These are phyloP conservation scores for Coreius guichenoti DNA, from an alignment of 2,797 vertebrate species.

Conservation along the genomic window DNA sequence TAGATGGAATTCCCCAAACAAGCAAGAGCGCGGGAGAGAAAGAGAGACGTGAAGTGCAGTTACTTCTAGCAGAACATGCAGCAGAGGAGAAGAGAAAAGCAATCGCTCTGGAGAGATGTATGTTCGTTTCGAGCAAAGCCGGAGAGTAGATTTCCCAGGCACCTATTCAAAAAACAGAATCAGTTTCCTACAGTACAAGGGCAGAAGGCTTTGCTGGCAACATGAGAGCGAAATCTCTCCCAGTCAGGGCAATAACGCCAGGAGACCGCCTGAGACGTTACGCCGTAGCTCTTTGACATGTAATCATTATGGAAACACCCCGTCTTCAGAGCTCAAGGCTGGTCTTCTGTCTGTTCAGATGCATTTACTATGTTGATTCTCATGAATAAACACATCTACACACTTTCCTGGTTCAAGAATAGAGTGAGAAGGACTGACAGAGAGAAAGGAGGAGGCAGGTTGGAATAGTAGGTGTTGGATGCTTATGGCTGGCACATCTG, in stretches of 20 bases:
- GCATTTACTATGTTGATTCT: slow-evolving; percentile 30
- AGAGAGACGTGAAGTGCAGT: slow-evolving; percentile 51
- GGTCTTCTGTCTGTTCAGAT: slow-evolving; percentile 24
- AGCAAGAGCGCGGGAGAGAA: slow-evolving; percentile 19
- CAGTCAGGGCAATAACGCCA: slow-evolving; percentile 41
- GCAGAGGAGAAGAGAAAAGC: slow-evolving; percentile 53
- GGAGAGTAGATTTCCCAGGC: slow-evolving; percentile 58
- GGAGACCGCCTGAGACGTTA: slow-evolving; percentile 42
- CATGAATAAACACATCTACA: slow-evolving; percentile 34
- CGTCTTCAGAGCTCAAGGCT: slow-evolving; percentile 36
- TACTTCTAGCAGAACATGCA: slow-evolving; percentile 52
- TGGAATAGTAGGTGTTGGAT: slow-evolving; percentile 37
- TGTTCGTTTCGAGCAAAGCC: slow-evolving; percentile 56
- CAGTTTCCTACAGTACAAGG: slow-evolving; percentile 47
- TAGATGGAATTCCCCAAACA: slow-evolving; percentile 55
- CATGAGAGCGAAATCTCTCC: slow-evolving; percentile 55
- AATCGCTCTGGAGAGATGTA: slow-evolving; percentile 51
- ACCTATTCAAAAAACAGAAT: slow-evolving; percentile 62
- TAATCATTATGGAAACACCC: slow-evolving; percentile 43
- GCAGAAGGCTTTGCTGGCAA: slow-evolving; percentile 55
- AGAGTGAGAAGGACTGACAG: slow-evolving; percentile 8
- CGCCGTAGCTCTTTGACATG: slow-evolving; percentile 36
- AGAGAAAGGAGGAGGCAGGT: not conserved
- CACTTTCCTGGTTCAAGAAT: not conserved
- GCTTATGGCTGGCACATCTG: slow-evolving; percentile 41